Base-by-base conservation (phyloP, 1,140 invertebrate genomes). In the Cepaea nemoralis region DNA sequence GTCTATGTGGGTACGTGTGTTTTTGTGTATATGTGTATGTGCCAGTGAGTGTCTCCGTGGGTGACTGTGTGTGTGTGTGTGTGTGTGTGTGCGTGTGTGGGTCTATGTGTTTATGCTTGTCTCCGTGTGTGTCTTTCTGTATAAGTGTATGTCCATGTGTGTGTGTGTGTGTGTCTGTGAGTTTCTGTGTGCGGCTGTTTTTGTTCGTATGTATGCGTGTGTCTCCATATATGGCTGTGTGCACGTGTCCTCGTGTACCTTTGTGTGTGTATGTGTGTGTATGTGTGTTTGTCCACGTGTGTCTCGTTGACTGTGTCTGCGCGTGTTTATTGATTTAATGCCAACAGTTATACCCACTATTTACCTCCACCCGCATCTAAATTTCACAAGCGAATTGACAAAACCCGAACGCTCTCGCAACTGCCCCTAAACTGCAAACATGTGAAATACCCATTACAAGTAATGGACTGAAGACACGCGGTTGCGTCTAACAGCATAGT, bases 41-140 rank as follows among this genome's bases (percentile, higher is more conserved):
- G n/a, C n/a, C n/a, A n/a, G n/a, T n/a, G n/a, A n/a, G n/a, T n/a
- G n/a, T n/a, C n/a, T n/a, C 12, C 48, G 73, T 45, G 73, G 22
- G 73, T 24, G 39, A 45, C 8, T 76, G 73, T 76, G 73, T 76
- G 73, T 76, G 73, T 76, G 39, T 42, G 39, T 76, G 39, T 76
- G 39, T 45, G 50, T 78, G 76, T 78, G 76, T 33, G 63, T 66
- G 50, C 66, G 76, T 45, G 24, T 76, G 24, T 76, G 33, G 27
- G 76, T 78, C n/a, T 39, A 31, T 67, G 31, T 42, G 12, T n/a
- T 14, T n/a, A n/a, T 31, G 33, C 12, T 10, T n/a, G 12, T n/a
- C 8, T n/a, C 10, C 24, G n/a, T 35, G 63, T 35, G 33, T 67
- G 63, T 31, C 8, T 31, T 10, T 48, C 10, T 67, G 12, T 35